These are phyloP conservation scores for Synodontis membranacea DNA, from an alignment of 2,113 vertebrate genomes.

Conservation along the genomic window DNA sequence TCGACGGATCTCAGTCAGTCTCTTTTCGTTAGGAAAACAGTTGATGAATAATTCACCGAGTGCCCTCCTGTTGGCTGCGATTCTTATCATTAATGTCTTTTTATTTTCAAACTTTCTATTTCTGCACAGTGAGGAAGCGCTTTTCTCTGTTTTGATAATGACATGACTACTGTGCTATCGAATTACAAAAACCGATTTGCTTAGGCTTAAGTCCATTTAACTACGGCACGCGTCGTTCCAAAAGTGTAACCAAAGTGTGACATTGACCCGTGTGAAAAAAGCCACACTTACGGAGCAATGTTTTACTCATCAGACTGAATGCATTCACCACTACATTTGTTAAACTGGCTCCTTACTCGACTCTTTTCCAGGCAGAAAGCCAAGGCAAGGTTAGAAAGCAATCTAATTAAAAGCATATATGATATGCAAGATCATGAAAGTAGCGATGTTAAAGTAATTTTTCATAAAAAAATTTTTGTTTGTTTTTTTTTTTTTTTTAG, in stretches of 20 bases:
- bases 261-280: background rate
- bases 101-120: too few relatives aligned
- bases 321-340: background rate
- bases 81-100: too few relatives aligned
- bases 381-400: background rate
- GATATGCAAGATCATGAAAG: background rate
- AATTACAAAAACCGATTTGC: background rate
- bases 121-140: background rate
- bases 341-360: background rate
- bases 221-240: background rate
- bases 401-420: background rate
- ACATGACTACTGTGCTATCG: background rate
- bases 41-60: background rate
- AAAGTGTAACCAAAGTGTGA: background rate
- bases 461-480: background rate
- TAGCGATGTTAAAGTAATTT: background rate
- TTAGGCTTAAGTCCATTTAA: background rate
- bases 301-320: background rate
- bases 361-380: background rate
- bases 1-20: background rate
- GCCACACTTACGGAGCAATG: background rate
- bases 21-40: background rate
- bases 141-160: background rate
- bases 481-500: too few relatives aligned
- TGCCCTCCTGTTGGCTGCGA: too few relatives aligned